phyloP scores from a whole-genome alignment of 2,888 invertebrate species.

The Auanema freiburgensis region DNA sequence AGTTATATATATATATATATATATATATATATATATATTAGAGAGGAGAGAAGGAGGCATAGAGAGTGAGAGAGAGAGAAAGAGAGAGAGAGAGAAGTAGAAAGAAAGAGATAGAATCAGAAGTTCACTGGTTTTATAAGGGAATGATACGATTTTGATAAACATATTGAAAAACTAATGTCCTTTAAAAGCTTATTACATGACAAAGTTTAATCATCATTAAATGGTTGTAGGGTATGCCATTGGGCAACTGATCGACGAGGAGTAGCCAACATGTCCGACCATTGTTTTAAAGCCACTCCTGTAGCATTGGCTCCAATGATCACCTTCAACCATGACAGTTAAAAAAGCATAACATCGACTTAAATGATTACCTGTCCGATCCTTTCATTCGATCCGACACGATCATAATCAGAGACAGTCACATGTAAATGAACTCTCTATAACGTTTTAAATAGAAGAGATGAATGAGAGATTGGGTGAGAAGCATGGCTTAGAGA shows the following conservation, averaged over 20 bases:
- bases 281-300: conserved; percentile 78
- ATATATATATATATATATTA: too few species aligned
- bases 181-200: too few species aligned
- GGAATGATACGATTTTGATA: too few species aligned
- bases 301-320: conserved; percentile 93
- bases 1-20: too few species aligned
- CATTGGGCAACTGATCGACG: conserved; percentile 98
- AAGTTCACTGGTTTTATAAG: too few species aligned
- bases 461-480: conserved; percentile 11
- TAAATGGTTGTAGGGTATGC: conserved; percentile 98
- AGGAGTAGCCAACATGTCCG: conserved; percentile 98
- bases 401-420: conserved; percentile 99
- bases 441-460: conserved; percentile 73
- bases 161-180: too few species aligned
- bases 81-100: too few species aligned
- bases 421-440: conserved; percentile 98
- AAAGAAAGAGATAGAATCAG: too few species aligned
- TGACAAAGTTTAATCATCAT: conserved; percentile 69
- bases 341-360: neutral
- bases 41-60: too few species aligned
- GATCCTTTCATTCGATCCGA: conserved; percentile 98
- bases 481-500: neutral
- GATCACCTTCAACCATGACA: conserved; percentile 71
- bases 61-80: too few species aligned
- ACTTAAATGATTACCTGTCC: conserved; percentile 74